Percentiles rank a stretch among this genome's conserved stretches.
These are phyloP conservation scores for Polydrusus cervinus DNA, from an alignment of 2,888 invertebrate species.

Conservation along the genomic window DNA sequence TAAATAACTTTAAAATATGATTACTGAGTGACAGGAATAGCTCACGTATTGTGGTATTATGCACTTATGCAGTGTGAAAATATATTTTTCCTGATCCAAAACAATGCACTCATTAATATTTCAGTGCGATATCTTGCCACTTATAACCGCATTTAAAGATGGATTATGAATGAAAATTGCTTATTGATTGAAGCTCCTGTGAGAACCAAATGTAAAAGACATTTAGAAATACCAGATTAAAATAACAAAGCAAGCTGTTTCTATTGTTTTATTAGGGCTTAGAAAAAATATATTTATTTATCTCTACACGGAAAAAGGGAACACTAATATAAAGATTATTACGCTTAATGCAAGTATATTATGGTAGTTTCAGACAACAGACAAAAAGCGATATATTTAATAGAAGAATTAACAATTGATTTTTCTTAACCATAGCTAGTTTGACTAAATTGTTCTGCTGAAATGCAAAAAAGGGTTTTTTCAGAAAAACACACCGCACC, in stretches of 20 bases:
- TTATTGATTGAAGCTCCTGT: slow-evolving; percentile 43
- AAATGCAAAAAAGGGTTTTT: no score
- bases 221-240: slow-evolving; percentile 11
- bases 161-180: slow-evolving; percentile 45
- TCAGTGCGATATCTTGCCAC: slow-evolving; percentile 38
- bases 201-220: slow-evolving; percentile 43
- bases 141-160: slow-evolving; percentile 51
- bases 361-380: no score
- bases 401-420: no score
- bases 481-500: no score
- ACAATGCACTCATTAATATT: slow-evolving; percentile 49
- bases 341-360: no score
- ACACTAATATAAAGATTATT: no score
- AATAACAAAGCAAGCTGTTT: background rate
- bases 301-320: no score
- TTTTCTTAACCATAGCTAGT: no score
- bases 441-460: no score
- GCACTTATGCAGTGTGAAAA: slow-evolving; percentile 45
- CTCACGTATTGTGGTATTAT: slow-evolving; percentile 29
- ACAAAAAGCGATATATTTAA: no score
- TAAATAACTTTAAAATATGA: slow-evolving; percentile 16
- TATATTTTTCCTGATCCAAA: slow-evolving; percentile 37
- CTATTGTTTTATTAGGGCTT: no score
- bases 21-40: slow-evolving; percentile 14
- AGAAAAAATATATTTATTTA: no score